Base-by-base conservation (phyloP, 2,888 invertebrate species). In the Deilephila elpenor region DNA sequence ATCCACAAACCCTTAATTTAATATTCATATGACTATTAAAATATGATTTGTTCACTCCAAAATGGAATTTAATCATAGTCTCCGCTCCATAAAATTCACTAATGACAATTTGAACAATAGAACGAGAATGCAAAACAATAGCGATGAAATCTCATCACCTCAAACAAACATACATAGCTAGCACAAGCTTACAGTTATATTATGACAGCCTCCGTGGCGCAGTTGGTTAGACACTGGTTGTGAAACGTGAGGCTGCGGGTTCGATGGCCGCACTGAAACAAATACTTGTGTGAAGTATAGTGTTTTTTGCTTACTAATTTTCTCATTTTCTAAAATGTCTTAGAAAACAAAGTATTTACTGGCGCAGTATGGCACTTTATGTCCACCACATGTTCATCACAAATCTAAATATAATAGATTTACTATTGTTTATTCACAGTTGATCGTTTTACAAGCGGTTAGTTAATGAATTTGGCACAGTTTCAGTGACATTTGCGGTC, bases 401-500 rank as follows among this genome's bases (percentile, higher is more conserved):
- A 67, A 32, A 51, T 70, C 73, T 70, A 70, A 73, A 73, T 51
- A 70, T 53, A 73, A 60, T 70, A 53, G 61, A 73, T 67, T 70
- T 67, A 29, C 70, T 70, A 70, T 73, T 73, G 73, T 73, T 73
- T 70, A 70, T 73, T 73, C 61, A 56, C 56, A 71, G 71, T 70
- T 71, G 71, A 73, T 67, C 72, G 67, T 19, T 67, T 73, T 73
- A 73, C 72, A 67, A 67, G 72, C 67, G 64, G 37, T 67, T 25
- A 56, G 72, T 73, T 73, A 71, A 59, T 71, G 71, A 74, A 74
- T 74, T 74, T 74, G 73, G 73, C 73, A 74, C 73, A 62, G 53
- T 19, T 56, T 74, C 73, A 74, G 71, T 71, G 73, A 71, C 73
- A 71, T 74, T 74, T 74, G 73, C 71, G 73, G 73, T 74, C 73